Evolutionary conservation across 2,888 invertebrate species (phyloP).

Genomic region (Hetaerina titia): DNA sequence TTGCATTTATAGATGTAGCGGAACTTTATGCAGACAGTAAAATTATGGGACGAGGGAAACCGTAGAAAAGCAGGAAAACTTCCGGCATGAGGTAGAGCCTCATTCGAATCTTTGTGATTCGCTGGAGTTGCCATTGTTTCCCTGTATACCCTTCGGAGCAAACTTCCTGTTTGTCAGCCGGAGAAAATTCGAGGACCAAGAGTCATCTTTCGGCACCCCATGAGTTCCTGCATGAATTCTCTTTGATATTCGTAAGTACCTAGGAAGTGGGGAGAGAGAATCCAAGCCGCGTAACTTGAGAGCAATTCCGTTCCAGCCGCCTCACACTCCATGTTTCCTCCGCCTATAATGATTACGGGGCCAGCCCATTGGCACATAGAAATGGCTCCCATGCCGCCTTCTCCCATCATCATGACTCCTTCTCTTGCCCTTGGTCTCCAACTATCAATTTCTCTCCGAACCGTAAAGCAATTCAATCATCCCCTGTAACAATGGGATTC

Average conservation of each 20-base stretch:
- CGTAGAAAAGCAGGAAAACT: too few species aligned
- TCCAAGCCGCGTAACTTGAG: not conserved
- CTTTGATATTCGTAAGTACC: not conserved
- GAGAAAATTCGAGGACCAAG: not conserved
- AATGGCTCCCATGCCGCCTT: not conserved
- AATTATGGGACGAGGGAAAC: too few species aligned
- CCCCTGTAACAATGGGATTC: not conserved
- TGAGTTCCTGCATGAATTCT: not conserved
- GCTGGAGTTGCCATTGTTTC: not conserved
- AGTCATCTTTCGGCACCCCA: not conserved
- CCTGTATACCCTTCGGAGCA: not conserved
- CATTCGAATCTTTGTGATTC: not conserved
- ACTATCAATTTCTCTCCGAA: constrained; percentile 18
- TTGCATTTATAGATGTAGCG: too few species aligned
- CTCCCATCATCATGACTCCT: not conserved
- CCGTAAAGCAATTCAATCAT: not conserved
- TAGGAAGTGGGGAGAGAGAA: not conserved
- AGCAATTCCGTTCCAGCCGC: not conserved
- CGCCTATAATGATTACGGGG: not conserved
- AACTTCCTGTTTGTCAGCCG: not conserved
- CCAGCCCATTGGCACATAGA: not conserved
- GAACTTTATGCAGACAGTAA: too few species aligned
- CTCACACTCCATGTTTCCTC: not conserved
- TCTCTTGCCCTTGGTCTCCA: not conserved
- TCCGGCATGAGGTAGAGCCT: too few species aligned